A percentile compares a stretch with the other conserved stretches of the same genome.
phyloP scores from a whole-genome alignment of 1,140 invertebrate species.

The Aphaenogaster ashmeadi region DNA sequence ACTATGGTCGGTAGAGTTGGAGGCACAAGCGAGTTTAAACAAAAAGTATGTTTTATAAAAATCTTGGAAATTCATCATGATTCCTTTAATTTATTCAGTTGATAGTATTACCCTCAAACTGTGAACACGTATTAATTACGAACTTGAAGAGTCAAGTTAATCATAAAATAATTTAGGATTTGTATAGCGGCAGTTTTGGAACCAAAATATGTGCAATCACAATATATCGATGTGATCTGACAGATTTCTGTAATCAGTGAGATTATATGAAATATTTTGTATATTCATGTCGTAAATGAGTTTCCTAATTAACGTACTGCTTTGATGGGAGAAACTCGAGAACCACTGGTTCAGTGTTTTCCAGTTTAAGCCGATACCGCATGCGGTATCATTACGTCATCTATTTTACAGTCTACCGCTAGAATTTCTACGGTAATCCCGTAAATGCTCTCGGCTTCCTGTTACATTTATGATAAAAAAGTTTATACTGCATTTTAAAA shows the following conservation, averaged over 20 bases:
- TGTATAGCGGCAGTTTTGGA: not conserved
- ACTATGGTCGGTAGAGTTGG: not conserved
- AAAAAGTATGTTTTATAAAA: not conserved
- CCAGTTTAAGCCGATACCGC: constrained; percentile 1
- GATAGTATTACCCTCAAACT: not conserved
- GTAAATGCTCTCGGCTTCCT: not conserved
- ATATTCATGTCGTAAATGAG: not conserved
- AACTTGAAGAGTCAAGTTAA: not conserved
- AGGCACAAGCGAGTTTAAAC: not conserved
- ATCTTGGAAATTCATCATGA: not conserved
- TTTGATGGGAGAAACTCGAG: not conserved
- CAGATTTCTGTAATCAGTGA: not conserved
- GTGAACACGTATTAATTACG: not conserved
- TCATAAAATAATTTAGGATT: not conserved
- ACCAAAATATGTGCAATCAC: not conserved
- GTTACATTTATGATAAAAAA: not conserved
- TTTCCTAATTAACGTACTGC: not conserved
- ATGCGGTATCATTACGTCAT: not conserved
- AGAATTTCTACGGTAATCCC: not conserved
- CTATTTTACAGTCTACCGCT: constrained; percentile 16
- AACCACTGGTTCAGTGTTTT: not conserved
- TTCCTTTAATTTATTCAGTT: not conserved
- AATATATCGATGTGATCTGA: not conserved
- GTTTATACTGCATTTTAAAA: not conserved
- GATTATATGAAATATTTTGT: too few relatives aligned